Conservation (phyloP, 2,888 invertebrate genomes). For the Drosophila ezoana region DNA sequence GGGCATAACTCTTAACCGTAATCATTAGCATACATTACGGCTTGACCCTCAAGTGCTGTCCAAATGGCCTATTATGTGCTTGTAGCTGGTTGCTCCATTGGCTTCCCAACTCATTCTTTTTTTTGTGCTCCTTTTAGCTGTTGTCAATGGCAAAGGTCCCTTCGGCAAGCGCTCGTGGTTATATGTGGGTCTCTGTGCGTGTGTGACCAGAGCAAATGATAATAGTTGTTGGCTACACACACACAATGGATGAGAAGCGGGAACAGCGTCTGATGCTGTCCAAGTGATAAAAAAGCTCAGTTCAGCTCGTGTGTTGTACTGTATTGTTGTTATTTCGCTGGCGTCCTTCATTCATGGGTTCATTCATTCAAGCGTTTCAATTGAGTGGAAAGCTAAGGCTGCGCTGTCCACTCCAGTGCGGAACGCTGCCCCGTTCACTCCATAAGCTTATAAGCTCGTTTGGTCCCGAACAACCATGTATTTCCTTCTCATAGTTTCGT, state of each 20-base stretch:
- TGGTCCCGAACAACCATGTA: constrained; percentile 52
- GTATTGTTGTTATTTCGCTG: constrained; percentile 55
- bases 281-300: constrained; percentile 55
- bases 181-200: constrained; percentile 37
- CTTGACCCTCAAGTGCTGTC: constrained; percentile 71
- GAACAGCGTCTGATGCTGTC: constrained; percentile 44
- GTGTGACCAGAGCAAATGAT: constrained; percentile 57
- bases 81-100: constrained; percentile 66
- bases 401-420: constrained; percentile 20
- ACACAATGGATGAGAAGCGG: constrained; percentile 10
- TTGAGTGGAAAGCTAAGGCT: constrained; percentile 73
- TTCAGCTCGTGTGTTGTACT: constrained; percentile 37
- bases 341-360: constrained; percentile 58
- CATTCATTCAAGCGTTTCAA: constrained; percentile 74
- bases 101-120: constrained; percentile 53
- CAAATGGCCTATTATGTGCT: constrained; percentile 74
- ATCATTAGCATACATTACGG: constrained; percentile 75
- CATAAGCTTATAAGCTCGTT: constrained; percentile 72
- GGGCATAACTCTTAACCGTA: constrained; percentile 57
- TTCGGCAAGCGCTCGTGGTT: constrained; percentile 3
- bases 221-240: constrained; percentile 57
- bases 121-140: constrained; percentile 6
- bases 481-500: constrained; percentile 56
- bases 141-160: constrained; percentile 45
- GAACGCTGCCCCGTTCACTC: constrained; percentile 27